Evolutionary conservation across 2,888 invertebrate genomes (phyloP).

Genomic region (Lutraria lutraria): DNA sequence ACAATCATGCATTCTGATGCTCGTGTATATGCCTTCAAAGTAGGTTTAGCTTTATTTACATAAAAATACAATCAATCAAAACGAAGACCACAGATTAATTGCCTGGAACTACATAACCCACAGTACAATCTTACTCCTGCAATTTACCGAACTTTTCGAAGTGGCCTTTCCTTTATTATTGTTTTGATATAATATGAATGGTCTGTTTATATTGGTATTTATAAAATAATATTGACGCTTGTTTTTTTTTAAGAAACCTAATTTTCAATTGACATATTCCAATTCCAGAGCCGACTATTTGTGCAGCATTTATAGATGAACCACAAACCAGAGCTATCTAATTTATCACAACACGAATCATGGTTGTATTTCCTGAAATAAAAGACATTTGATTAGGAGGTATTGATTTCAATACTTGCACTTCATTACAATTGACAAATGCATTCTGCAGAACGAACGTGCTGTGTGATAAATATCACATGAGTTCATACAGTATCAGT

Average conservation of each 20-base stretch:
- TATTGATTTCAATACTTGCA: not conserved
- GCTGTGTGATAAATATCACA: not conserved
- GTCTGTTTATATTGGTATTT: not conserved
- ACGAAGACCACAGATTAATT: too few relatives aligned
- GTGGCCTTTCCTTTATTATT: not conserved
- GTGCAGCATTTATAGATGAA: not conserved
- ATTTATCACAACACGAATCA: not conserved
- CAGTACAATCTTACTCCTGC: too few relatives aligned
- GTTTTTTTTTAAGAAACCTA: not conserved
- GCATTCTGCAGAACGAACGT: not conserved
- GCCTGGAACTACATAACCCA: too few relatives aligned
- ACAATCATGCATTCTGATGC: too few relatives aligned
- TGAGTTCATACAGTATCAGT: not conserved
- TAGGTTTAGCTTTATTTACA: too few relatives aligned
- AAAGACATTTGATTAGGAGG: conserved; percentile 4
- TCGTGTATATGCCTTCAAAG: too few relatives aligned
- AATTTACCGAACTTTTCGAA: too few relatives aligned
- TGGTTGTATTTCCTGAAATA: not conserved
- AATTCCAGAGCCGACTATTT: not conserved
- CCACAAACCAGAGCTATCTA: not conserved
- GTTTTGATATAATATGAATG: not conserved
- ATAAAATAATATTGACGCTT: not conserved
- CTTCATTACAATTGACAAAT: conserved; percentile 1
- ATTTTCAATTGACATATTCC: conserved; percentile 11
- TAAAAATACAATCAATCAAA: too few relatives aligned